These are phyloP conservation scores for Calycopis cecrops DNA, from an alignment of 1,140 invertebrate species.

Conservation along the genomic window DNA sequence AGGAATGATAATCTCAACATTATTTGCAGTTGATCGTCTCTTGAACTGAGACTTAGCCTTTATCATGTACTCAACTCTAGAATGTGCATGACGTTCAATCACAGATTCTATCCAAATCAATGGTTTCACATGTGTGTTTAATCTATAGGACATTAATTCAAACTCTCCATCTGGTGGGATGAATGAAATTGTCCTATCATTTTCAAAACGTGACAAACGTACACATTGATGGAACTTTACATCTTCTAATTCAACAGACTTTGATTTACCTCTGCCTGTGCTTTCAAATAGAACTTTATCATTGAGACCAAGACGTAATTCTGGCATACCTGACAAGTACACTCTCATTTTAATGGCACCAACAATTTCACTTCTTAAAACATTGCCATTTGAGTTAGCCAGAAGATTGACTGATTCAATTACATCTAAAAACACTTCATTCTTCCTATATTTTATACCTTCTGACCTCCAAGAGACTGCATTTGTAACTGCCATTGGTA, in stretches of 20 bases:
- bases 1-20: constrained; percentile 99
- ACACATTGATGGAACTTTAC: constrained; percentile 99
- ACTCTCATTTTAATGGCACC: constrained; percentile 99
- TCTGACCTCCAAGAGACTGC: constrained; percentile 99
- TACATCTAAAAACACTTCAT: constrained; percentile 99
- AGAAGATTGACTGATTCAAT: constrained; percentile 99
- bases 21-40: constrained; percentile 97
- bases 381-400: constrained; percentile 98
- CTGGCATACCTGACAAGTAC: constrained; percentile 99
- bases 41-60: constrained; percentile 99
- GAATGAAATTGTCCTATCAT: constrained; percentile 98
- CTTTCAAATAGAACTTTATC: constrained; percentile 99
- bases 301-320: constrained; percentile 97
- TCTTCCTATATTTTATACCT: constrained; percentile 99
- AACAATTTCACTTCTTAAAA: constrained; percentile 98
- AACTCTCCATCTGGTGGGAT: constrained; percentile 99
- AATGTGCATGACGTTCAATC: constrained; percentile 98
- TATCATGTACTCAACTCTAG: constrained; percentile 99
- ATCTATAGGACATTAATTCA: constrained; percentile 99
- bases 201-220: constrained; percentile 97
- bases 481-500: constrained; percentile 99
- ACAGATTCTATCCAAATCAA: constrained; percentile 99
- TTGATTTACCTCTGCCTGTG: constrained; percentile 97
- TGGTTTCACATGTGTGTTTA: constrained; percentile 98
- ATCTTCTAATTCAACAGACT: constrained; percentile 99